phyloP scores from a whole-genome alignment of 2,888 invertebrate species.

The Rhaphigaster nebulosa region DNA sequence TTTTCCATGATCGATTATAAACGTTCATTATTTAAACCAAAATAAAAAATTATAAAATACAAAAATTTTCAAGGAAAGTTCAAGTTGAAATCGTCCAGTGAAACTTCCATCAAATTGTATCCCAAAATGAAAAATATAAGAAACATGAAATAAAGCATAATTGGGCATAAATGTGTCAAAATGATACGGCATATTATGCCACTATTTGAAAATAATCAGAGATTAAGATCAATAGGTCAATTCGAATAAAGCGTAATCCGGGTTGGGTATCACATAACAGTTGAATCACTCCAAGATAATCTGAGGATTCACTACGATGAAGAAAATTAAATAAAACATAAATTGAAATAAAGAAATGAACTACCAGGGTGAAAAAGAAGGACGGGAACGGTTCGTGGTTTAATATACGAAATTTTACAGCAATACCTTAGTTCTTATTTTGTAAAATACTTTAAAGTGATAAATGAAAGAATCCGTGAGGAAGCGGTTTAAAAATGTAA shows the following conservation, averaged over 20 bases:
- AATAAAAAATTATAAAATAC: too few species aligned
- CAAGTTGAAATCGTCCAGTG: too few species aligned
- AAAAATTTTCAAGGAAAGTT: too few species aligned
- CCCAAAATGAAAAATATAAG: too few species aligned
- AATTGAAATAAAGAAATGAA: background rate
- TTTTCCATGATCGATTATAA: too few species aligned
- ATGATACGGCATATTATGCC: background rate
- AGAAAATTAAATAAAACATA: background rate
- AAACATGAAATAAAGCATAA: too few species aligned
- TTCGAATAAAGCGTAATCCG: background rate
- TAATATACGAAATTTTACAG: background rate
- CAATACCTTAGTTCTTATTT: background rate
- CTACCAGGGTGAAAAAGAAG: background rate
- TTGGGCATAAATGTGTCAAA: background rate
- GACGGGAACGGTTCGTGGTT: background rate
- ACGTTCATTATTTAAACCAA: too few species aligned
- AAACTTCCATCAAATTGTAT: too few species aligned
- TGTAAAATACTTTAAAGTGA: background rate
- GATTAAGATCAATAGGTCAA: background rate
- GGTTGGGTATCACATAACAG: background rate
- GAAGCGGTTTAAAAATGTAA: background rate
- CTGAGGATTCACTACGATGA: background rate
- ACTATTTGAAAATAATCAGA: background rate
- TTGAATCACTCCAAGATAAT: background rate
- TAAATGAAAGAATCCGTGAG: background rate